These are phyloP conservation scores for Petrocephalus zakoni DNA, from an alignment of 2,113 vertebrate species.

Conservation along the genomic window DNA sequence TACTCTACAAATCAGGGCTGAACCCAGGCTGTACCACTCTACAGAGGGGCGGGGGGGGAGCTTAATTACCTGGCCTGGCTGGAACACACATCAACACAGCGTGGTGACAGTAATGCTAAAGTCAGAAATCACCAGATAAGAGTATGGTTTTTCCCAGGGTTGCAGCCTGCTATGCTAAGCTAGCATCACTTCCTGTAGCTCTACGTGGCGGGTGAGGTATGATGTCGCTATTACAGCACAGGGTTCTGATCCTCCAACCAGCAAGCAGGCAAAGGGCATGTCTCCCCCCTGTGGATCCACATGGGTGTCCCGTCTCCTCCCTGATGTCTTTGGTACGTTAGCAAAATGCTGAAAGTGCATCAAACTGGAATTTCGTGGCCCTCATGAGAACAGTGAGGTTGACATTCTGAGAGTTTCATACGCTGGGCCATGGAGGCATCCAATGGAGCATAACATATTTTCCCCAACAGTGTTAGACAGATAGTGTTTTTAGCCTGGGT, in stretches of 20 bases:
- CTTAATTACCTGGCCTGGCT: slow-evolving; percentile 32
- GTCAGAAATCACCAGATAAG: background rate
- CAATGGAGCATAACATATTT: background rate
- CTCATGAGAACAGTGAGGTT: background rate
- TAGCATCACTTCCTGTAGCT: background rate
- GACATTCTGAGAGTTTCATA: background rate
- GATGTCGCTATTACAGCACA: background rate
- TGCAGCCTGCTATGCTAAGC: background rate
- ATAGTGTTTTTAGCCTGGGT: too few relatives aligned
- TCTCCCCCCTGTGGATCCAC: background rate
- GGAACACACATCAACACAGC: background rate
- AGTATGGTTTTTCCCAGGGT: background rate
- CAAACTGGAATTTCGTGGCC: background rate
- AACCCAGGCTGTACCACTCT: slow-evolving; percentile 18
- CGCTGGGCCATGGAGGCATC: background rate
- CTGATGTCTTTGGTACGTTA: background rate
- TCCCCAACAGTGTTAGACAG: too few relatives aligned
- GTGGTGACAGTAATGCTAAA: background rate
- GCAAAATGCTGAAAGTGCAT: background rate
- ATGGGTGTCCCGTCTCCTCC: background rate
- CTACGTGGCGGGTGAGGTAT: background rate
- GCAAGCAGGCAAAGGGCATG: background rate
- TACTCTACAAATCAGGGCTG: slow-evolving; percentile 36
- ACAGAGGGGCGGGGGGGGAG: slow-evolving; percentile 10
- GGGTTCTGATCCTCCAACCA: background rate